Conservation (phyloP, 2,797 vertebrate genomes). For the Pitangus sulphuratus region DNA sequence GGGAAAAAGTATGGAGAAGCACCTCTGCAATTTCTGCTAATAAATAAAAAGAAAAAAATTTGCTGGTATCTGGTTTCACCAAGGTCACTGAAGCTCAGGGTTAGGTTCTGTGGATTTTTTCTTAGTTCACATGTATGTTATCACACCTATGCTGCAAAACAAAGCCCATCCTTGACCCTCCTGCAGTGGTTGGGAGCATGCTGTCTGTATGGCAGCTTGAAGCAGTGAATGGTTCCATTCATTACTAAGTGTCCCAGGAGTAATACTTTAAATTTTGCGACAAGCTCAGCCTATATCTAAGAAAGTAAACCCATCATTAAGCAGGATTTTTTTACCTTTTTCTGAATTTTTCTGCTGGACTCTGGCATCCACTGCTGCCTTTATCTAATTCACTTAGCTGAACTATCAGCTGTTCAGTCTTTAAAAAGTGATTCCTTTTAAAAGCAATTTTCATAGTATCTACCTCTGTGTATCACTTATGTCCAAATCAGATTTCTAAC, state of each 20-base stretch:
- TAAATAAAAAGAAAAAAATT: conserved; percentile 44
- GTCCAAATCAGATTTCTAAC: not conserved
- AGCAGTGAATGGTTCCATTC: not conserved
- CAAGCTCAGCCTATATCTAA: not conserved
- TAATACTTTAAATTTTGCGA: not conserved
- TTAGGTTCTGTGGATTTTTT: not conserved
- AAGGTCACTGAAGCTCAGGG: not conserved
- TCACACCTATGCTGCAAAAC: not conserved
- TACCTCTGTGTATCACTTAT: not conserved
- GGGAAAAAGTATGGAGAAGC: not conserved
- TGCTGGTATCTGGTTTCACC: not conserved
- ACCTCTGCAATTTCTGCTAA: conserved; percentile 25
- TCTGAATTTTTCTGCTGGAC: not conserved
- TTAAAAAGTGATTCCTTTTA: not conserved
- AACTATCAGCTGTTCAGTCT: not conserved
- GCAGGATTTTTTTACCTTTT: not conserved
- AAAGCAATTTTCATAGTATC: not conserved
- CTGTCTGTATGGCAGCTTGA: not conserved
- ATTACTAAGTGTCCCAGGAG: not conserved
- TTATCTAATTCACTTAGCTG: not conserved
- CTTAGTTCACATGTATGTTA: not conserved
- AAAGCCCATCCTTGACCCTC: not conserved
- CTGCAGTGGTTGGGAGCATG: not conserved
- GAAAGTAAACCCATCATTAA: not conserved
- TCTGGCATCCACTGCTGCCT: not conserved